Evolutionary conservation across 1,140 invertebrate genomes (phyloP), one percentile per base, ranked within the genome.

Genomic region (Polypedilum pembai): DNA sequence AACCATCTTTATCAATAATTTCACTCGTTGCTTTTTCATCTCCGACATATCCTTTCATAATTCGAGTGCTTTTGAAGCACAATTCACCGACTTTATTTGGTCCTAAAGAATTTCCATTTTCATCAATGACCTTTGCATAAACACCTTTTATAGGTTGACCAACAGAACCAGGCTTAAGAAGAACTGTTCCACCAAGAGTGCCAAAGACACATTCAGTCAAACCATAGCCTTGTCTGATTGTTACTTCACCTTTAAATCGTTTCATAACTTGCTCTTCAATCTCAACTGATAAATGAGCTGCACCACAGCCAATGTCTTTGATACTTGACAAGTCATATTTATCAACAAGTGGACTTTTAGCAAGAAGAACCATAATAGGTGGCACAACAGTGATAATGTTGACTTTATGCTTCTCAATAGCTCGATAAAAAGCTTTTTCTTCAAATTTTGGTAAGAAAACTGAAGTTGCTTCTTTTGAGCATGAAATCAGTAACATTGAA

Each of bases 1-100:
- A 95, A 5, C 91, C 91, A 7, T 93, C 88, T 45, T 83, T 86
- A 73, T 87, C 85, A 2, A 83, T 78, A 0, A 89, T 90, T 74
- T 86, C 88, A 75, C 85, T 82, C 0, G 83, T 84, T 0, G 83
- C 89, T 73, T 85, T 78, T 72, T 85, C 83, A 76, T 92, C 85
- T 63, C 86, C 85, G 78, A 84, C 84, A 77, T 91, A 91, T 20
- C 88, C 88, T 80, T 87, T 85, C 86, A 89, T 89, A 10, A 88
- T 77, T 63, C 85, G 77, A 40, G 84, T 83, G 1, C 88, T 87
- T 79, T 86, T 85, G 33, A 88, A 78, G 75, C 85, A 88, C 20
- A 91, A 78, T 80, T 91, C 89, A 7, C 90, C 90, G 45, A 78
- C 75, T 76, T 85, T 75, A 73, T 86, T 81, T 0, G 86, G 83